Base-by-base conservation (phyloP, 2,797 vertebrate genomes). In the Rhynchotus rufescens region DNA sequence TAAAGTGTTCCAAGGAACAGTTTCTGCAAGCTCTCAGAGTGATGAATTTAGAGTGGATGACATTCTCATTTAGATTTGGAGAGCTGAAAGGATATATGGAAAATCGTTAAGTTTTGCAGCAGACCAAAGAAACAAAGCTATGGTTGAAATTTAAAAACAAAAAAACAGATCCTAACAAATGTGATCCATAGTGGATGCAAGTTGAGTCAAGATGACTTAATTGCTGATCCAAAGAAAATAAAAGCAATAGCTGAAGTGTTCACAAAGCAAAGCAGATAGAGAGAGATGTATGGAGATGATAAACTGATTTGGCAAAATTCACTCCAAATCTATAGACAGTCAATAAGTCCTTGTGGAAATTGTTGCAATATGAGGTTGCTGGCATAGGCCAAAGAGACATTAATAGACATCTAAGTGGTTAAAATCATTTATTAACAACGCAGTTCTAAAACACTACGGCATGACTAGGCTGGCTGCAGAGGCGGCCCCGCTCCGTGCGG, bases 271-370 rank as follows among this genome's bases (percentile, higher is more conserved):
- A 86, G 78, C 80, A 89, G 71, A 79, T 6, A 71, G 36, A 86
- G 65, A 94, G 90, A 94, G 90, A 94, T 44, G 74, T 21, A 88
- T 42, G 85, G 54, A 54, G 45, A 72, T 25, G 77, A 93, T 84
- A 91, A 95, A 92, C 86, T 82, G 74, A 95, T 95, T n/a, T 94
- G 95, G 93, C 94, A 93, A 94, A 96, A 94, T 86, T 94, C 90
- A 89, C 81, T 96, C 87, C 90, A 61, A 91, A 96, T 94, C 95
- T 60, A 95, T 94, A 92, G 10, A 5, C 88, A 77, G 91, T 95
- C 96, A 94, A 94, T 96, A 96, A 84, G 45, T 15, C 74, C 82
- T 86, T 88, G 68, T 93, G 38, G 92, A 91, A 94, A 94, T 80
- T 66, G 89, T 80, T 91, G 86, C 86, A 93, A 75, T 86, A 93